Evolutionary conservation across 2,888 invertebrate genomes (phyloP).

Genomic region (Parelbella ahira): DNA sequence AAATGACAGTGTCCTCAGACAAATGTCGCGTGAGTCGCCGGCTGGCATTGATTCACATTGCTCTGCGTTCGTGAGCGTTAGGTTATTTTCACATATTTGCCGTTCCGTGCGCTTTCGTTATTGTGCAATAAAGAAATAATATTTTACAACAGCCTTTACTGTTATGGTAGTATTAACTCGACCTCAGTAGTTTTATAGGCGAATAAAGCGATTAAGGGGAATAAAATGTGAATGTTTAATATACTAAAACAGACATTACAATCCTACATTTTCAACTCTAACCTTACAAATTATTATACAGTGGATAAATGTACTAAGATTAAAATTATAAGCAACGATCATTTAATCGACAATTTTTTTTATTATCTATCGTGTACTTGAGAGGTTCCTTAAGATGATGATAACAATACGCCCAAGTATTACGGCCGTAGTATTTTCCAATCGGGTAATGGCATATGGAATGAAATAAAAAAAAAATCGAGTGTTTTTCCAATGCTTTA

Average conservation of each 20-base stretch:
- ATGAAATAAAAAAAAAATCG: too few species aligned
- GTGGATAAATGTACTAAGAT: slow-evolving; percentile 6
- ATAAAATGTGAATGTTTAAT: slow-evolving; percentile 8
- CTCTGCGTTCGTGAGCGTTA: not conserved
- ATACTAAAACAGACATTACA: slow-evolving; percentile 11
- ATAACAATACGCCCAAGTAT: too few species aligned
- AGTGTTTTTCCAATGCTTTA: too few species aligned
- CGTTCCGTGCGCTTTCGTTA: too few species aligned
- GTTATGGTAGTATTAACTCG: slow-evolving; percentile 10
- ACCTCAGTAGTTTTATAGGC: slow-evolving; percentile 18
- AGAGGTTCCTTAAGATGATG: too few species aligned
- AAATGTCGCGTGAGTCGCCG: slow-evolving; percentile 2
- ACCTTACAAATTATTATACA: slow-evolving; percentile 8
- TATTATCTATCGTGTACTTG: too few species aligned
- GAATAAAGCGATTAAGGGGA: slow-evolving; percentile 14
- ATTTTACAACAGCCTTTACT: slow-evolving; percentile 11
- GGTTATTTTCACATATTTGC: too few species aligned
- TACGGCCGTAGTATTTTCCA: too few species aligned
- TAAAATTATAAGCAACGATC: too few species aligned
- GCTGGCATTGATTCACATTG: slow-evolving; percentile 38
- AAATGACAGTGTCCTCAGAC: slow-evolving; percentile 1
- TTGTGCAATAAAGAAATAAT: slow-evolving; percentile 4
- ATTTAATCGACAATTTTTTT: too few species aligned
- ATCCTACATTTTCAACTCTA: slow-evolving; percentile 8
- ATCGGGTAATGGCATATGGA: too few species aligned